These are phyloP conservation scores for Temnothorax curvispinosus DNA, from an alignment of 1,140 invertebrate species.

Conservation along the genomic window DNA sequence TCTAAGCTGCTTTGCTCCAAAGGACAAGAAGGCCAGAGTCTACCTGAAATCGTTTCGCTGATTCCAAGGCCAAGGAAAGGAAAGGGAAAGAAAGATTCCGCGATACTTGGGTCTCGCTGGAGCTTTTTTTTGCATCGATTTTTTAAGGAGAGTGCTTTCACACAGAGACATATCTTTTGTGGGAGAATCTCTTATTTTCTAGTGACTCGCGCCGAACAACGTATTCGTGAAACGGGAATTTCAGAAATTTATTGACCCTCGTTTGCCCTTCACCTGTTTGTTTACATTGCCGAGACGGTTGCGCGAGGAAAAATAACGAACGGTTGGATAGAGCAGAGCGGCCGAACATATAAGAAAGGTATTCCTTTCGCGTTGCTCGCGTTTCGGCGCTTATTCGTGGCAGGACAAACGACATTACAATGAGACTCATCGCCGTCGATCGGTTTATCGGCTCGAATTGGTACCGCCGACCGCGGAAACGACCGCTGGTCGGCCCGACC, in stretches of 20 bases:
- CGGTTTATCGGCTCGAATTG: constrained; percentile 70
- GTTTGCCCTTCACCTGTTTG: constrained; percentile 47
- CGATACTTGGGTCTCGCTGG: background rate
- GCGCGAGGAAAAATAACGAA: constrained; percentile 13
- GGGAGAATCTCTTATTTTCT: background rate
- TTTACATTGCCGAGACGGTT: constrained; percentile 39
- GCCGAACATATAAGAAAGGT: background rate
- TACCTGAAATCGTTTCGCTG: background rate
- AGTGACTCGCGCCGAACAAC: background rate
- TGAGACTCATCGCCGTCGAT: constrained; percentile 63
- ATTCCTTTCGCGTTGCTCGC: background rate
- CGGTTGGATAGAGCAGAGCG: background rate
- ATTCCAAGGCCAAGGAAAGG: background rate
- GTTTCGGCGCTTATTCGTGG: background rate
- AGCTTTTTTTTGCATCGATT: background rate
- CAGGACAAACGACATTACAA: constrained; percentile 17
- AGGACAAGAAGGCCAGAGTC: background rate
- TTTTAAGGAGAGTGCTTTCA: background rate
- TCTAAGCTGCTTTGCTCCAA: background rate
- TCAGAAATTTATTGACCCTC: constrained; percentile 13
- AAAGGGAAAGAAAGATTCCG: background rate
- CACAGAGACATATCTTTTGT: background rate
- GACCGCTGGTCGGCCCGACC: constrained; percentile 82
- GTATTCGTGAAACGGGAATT: constrained; percentile 16
- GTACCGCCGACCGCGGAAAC: constrained; percentile 78